Percentiles rank a stretch among this genome's conserved stretches.
phyloP scores from a whole-genome alignment of 1,140 invertebrate genomes.

The Sitobion miscanthi region DNA sequence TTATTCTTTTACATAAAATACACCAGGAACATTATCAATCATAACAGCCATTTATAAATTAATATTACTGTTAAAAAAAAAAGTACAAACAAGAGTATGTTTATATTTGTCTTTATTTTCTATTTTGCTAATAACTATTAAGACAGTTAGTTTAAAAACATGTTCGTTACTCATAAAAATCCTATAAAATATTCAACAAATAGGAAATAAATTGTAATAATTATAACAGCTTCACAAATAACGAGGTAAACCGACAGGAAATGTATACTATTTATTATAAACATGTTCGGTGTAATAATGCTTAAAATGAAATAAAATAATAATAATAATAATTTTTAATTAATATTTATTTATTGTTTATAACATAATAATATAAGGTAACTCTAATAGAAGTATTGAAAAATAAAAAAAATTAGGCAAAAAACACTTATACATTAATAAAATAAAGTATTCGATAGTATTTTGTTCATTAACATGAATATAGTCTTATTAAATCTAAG shows the following conservation, averaged over 20 bases:
- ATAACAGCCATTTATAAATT: conserved; percentile 17
- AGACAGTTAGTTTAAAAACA: not conserved
- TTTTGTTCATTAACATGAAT: conserved; percentile 33
- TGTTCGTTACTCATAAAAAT: not conserved
- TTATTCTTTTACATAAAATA: not conserved
- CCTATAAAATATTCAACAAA: conserved; percentile 21
- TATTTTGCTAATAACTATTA: not conserved
- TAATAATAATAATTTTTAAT: not conserved
- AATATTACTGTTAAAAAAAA: conserved; percentile 8
- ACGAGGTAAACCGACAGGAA: not conserved
- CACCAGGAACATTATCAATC: not conserved
- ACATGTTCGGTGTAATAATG: not conserved
- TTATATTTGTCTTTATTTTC: not conserved
- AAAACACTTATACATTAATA: conserved; percentile 2
- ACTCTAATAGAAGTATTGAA: conserved; percentile 34
- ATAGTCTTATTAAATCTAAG: not conserved
- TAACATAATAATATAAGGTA: conserved; percentile 31
- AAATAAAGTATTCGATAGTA: conserved; percentile 8
- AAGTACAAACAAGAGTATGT: not conserved
- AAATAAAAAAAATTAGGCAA: conserved; percentile 22
- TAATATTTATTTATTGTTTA: not conserved
- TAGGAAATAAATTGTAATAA: conserved; percentile 21
- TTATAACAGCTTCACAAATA: not conserved
- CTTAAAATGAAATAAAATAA: conserved; percentile 32
- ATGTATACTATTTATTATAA: not conserved